Evolutionary conservation across 2,113 vertebrate genomes (phyloP).

Genomic region (Sarotherodon lohbergeri): DNA sequence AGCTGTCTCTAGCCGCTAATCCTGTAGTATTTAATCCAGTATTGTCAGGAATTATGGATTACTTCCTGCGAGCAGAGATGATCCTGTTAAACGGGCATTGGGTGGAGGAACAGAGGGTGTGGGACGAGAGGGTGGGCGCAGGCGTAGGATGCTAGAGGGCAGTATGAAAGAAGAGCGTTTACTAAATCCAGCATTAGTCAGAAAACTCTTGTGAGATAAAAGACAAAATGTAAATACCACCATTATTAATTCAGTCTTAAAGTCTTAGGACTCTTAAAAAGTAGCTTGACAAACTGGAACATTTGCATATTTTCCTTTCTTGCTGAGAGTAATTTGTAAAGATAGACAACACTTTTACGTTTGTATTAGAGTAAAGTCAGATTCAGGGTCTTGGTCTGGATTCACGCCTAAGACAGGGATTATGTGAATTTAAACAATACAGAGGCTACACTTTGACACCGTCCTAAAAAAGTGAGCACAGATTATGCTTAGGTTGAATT

Average conservation of each 20-base stretch:
- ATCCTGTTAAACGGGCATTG: slow-evolving; percentile 52
- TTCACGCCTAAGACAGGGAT: neutral
- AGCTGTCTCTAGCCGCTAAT: slow-evolving; percentile 37
- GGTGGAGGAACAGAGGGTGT: neutral
- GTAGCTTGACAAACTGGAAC: neutral
- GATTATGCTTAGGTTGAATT: neutral
- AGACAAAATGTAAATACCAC: neutral
- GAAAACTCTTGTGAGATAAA: neutral
- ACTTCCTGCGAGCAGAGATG: slow-evolving; percentile 30
- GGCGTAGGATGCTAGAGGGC: neutral
- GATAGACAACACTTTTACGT: neutral
- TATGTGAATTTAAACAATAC: neutral
- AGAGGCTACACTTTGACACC: neutral
- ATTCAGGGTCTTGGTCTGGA: neutral
- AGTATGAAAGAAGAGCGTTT: neutral
- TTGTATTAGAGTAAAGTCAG: neutral
- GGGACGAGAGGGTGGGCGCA: neutral
- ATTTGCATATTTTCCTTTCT: neutral
- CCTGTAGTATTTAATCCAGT: slow-evolving; percentile 24
- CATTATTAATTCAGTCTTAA: neutral
- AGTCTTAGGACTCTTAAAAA: neutral
- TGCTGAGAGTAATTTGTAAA: neutral
- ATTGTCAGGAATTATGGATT: slow-evolving; percentile 49
- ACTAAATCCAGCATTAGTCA: neutral
- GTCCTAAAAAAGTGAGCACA: neutral